These are phyloP conservation scores for Acrocera orbiculus DNA, from an alignment of 2,888 invertebrate species.

Conservation along the genomic window DNA sequence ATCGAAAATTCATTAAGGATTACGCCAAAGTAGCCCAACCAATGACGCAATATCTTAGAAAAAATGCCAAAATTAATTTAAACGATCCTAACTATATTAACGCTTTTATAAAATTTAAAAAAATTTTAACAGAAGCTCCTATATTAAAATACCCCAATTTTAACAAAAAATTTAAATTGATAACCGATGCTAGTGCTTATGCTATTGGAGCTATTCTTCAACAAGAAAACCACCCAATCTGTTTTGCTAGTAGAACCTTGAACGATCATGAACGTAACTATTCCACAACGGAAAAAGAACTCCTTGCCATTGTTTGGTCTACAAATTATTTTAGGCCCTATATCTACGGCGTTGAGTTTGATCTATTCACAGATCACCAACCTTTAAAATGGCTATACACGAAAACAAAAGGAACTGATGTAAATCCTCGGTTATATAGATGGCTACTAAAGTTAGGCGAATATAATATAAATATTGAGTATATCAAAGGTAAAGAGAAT, in stretches of 20 bases:
- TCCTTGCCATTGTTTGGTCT: slow-evolving; percentile 5
- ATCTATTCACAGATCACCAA: background rate
- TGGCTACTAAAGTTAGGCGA: slow-evolving; percentile 3
- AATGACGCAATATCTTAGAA: slow-evolving; percentile 4
- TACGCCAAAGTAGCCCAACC: slow-evolving; percentile 5
- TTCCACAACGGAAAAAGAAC: slow-evolving; percentile 5
- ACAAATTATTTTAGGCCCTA: slow-evolving; percentile 6
- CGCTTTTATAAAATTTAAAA: slow-evolving; percentile 6
- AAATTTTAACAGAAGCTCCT: slow-evolving; percentile 5
- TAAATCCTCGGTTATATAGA: slow-evolving; percentile 1
- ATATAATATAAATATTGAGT: slow-evolving; percentile 4
- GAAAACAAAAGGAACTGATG: background rate
- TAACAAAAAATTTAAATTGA: slow-evolving; percentile 5
- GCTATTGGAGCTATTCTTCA: slow-evolving; percentile 6
- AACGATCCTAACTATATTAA: slow-evolving; percentile 13
- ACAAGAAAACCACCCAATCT: slow-evolving; percentile 4
- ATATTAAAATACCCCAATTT: slow-evolving; percentile 7
- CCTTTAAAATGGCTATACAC: background rate
- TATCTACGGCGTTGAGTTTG: background rate
- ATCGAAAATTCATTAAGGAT: slow-evolving; percentile 8
- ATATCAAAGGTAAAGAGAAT: slow-evolving; percentile 5
- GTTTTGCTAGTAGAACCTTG: slow-evolving; percentile 2
- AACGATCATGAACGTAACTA: slow-evolving; percentile 3
- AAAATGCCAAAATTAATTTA: slow-evolving; percentile 3
- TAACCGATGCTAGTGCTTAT: slow-evolving; percentile 4